A percentile compares a stretch with the other conserved stretches of the same genome.
These are phyloP conservation scores for Sebastes kiyomatsui DNA, from an alignment of 2,797 vertebrate genomes.

Conservation along the genomic window DNA sequence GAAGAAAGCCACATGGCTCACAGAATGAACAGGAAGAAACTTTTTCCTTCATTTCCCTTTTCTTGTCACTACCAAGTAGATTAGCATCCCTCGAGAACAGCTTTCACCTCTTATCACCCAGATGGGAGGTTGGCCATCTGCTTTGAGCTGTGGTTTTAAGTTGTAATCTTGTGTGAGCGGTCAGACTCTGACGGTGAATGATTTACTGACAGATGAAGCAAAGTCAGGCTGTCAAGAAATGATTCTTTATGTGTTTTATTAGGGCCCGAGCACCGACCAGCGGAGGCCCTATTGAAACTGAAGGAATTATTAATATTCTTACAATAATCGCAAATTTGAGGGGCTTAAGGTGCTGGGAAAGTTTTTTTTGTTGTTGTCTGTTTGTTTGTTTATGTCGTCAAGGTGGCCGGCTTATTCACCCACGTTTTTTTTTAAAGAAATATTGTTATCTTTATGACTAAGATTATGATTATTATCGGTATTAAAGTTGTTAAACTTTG, in stretches of 20 bases:
- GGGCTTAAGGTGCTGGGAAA: too few relatives aligned
- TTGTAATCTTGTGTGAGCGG: slow-evolving; percentile 59
- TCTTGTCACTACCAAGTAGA: slow-evolving; percentile 42
- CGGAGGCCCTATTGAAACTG: too few relatives aligned
- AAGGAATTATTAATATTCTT: too few relatives aligned
- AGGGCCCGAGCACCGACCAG: too few relatives aligned
- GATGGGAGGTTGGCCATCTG: slow-evolving; percentile 60
- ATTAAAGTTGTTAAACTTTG: too few relatives aligned
- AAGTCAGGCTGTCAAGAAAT: slow-evolving; percentile 20
- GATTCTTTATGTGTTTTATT: background rate
- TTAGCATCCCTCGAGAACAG: slow-evolving; percentile 69
- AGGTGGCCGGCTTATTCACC: too few relatives aligned
- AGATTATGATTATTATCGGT: too few relatives aligned
- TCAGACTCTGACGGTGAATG: slow-evolving; percentile 30
- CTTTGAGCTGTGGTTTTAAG: slow-evolving; percentile 60
- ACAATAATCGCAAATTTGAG: too few relatives aligned
- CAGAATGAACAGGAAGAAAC: background rate
- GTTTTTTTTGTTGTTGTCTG: too few relatives aligned
- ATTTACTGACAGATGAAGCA: slow-evolving; percentile 37
- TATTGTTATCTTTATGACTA: too few relatives aligned
- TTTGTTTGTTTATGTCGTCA: too few relatives aligned
- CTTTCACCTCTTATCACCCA: slow-evolving; percentile 64
- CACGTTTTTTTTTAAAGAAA: too few relatives aligned
- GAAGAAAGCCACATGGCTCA: background rate
- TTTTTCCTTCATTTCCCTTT: slow-evolving; percentile 40